Percentiles rank a stretch among this genome's conserved stretches.
phyloP scores from a whole-genome alignment of 2,113 vertebrate species.

The Aepyceros melampus region DNA sequence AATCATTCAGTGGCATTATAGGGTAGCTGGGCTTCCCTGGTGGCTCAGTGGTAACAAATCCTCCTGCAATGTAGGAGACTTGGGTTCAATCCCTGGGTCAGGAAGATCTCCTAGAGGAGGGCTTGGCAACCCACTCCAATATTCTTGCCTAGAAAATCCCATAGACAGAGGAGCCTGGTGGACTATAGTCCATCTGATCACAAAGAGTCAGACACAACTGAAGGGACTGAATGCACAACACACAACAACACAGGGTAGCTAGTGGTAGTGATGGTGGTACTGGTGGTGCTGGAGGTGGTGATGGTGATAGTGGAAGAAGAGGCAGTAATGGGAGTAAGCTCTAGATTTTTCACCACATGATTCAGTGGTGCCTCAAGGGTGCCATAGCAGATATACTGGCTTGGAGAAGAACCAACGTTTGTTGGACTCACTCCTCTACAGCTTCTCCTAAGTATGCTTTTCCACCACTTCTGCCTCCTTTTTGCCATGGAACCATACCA shows the following conservation, averaged over 20 bases:
- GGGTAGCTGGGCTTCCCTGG: not conserved
- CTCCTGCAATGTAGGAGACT: not conserved
- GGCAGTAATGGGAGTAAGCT: fast-evolving
- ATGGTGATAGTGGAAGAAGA: not conserved
- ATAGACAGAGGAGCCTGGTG: not conserved
- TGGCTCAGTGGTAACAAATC: not conserved
- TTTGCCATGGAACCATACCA: not conserved
- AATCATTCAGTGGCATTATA: not conserved
- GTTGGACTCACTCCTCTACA: not conserved
- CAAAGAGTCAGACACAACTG: not conserved
- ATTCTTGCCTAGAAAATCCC: not conserved
- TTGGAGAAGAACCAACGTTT: not conserved
- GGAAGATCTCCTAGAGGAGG: not conserved
- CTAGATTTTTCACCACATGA: not conserved
- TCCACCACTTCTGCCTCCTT: not conserved
- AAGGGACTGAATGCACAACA: not conserved
- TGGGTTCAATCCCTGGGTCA: not conserved
- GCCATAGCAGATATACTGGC: not conserved
- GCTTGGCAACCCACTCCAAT: not conserved
- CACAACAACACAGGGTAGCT: not conserved
- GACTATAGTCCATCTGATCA: not conserved
- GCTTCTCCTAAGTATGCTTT: not conserved
- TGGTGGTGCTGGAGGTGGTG: not conserved
- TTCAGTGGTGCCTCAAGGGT: not conserved
- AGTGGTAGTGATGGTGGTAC: too few relatives aligned